Percentiles rank a stretch among this genome's conserved stretches.
phyloP scores from a whole-genome alignment of 2,888 invertebrate genomes.

The Idaea aversata region DNA sequence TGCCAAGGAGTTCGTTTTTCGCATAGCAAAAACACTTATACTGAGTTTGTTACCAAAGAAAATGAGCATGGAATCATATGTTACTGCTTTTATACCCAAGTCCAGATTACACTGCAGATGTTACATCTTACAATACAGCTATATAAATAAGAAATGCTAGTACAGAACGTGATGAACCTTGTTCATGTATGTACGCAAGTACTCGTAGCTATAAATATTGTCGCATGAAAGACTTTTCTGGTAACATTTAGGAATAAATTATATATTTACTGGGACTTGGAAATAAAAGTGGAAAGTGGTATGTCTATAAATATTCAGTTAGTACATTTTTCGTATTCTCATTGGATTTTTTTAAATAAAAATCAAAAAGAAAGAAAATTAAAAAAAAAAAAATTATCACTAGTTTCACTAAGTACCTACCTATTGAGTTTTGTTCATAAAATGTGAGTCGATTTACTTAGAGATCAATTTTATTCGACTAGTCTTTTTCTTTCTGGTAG shows the following conservation, averaged over 20 bases:
- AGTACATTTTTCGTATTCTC: not conserved
- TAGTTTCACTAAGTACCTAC: not conserved
- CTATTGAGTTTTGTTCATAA: too few species aligned
- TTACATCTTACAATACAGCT: not conserved
- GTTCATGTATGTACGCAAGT: conserved; percentile 17
- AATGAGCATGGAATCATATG: not conserved
- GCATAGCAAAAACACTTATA: not conserved
- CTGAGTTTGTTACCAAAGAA: not conserved
- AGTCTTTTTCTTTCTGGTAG: conserved; percentile 7
- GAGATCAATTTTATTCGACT: conserved; percentile 14
- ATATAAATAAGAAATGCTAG: not conserved
- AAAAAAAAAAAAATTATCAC: too few species aligned
- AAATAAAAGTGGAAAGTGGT: not conserved
- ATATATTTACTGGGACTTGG: not conserved
- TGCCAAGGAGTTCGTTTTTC: not conserved
- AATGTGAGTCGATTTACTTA: not conserved
- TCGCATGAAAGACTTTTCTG: conserved; percentile 6
- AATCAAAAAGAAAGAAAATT: too few species aligned
- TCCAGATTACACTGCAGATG: not conserved
- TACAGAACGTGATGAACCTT: not conserved
- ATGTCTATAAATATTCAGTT: not conserved
- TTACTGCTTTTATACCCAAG: not conserved
- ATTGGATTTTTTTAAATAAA: too few species aligned
- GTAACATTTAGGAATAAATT: not conserved
- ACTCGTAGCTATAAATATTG: conserved; percentile 22